Base-by-base conservation (phyloP, 2,113 vertebrate genomes). In the Phyllostomus hastatus region DNA sequence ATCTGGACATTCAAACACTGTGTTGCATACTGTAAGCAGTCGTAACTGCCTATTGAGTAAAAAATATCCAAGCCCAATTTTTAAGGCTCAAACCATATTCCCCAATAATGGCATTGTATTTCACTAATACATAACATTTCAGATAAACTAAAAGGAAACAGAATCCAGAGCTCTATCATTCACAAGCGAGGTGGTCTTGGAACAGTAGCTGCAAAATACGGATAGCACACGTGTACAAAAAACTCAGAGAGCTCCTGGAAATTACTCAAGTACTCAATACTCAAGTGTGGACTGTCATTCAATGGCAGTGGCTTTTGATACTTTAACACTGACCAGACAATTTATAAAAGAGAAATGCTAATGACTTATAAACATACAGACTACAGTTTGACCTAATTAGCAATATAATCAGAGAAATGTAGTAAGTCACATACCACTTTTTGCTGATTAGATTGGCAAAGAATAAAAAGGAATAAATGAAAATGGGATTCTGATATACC, bases 391-490 rank as follows among this genome's bases (percentile, higher is more conserved):
- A 35, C 12, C 79, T 85, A 91, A 48, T 35, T 48, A 84, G 50
- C 17, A 81, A 70, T 85, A 43, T 17, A 85, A 75, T 84, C 28
- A 76, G 72, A 93, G 59, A 92, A 90, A 76, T 78, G 1, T 35
- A 90, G 73, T 26, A 93, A 92, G 72, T 67, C 14, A 38, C 28
- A 43, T 12, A 24, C 5, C 33, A 26, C 17, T 80, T 76, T 90
- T 84, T 94, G 43, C 26, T 94, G 22, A 35, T 54, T 88, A 85
- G 10, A 85, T 2, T 85, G 35, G 38, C 78, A 85, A 93, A 67
- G n/a, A 90, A 69, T 92, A 57, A 78, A 82, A 82, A 92, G 15
- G 82, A 95, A 72, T 79, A 64, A 82, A 50, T 54, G 31, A 28
- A 69, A 81, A 67, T 67, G 41, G 48, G 9, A 69, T 10, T 48